Evolutionary conservation across 2,797 vertebrate genomes (phyloP), one percentile per base, ranked within the genome.

Genomic region (Orestias chungarensis): DNA sequence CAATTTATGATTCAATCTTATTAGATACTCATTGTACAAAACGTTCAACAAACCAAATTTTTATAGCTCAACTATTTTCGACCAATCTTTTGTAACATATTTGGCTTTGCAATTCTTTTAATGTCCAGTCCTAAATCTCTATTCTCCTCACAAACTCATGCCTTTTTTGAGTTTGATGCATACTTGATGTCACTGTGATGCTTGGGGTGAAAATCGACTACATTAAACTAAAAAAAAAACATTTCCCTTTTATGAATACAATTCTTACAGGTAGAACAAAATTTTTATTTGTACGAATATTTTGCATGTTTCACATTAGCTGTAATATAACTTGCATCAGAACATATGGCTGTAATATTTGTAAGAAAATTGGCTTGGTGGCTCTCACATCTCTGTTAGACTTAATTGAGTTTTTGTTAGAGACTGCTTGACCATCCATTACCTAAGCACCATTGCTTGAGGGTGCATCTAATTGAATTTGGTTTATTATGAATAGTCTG

Each of bases 381-480:
- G 76, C 74, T 76, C 82, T 77, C 73, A 23, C 18, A n/a, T 83
- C 71, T 83, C 79, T 57, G 25, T 64, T 61, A 69, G 70, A 27
- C 31, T 47, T 25, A 73, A 55, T n/a, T 18, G 35, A 6, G 18
- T 71, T 68, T 74, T 64, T 79, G 43, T 68, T 43, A 15, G 57
- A 64, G 54, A 49, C 55, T 71, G 27, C 38, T 71, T 78, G 70
- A 52, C 8, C 29, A n/a, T 49, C 75, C 29, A 23, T 54, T 74
- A 69, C 59, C 9, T 66, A 33, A 75, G 67, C 62, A 4, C 43
- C 49, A 42, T 84, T 82, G 87, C 64, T 69, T 70, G 64, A 52
- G 66, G 75, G 76, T 31, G 65, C 64, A 59, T 1, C 31, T 85
- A 81, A 91, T 85, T 87, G 72, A 82, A 80, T 91, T 83, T 68